Percentiles rank a stretch among this genome's conserved stretches.
Conservation (phyloP, 2,113 vertebrate genomes). For the Dolichotis patagonum region DNA sequence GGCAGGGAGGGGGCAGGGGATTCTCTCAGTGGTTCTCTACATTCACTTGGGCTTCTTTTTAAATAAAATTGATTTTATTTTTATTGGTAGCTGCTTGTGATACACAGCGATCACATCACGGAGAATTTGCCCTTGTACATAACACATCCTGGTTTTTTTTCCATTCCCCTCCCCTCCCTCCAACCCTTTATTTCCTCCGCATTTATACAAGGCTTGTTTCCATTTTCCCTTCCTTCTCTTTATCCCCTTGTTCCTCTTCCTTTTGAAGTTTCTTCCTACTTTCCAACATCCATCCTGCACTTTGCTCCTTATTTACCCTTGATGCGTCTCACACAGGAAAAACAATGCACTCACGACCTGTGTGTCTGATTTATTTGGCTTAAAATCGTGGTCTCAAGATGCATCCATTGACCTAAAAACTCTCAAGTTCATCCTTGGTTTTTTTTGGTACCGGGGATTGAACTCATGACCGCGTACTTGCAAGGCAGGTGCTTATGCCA, state of each 20-base stretch:
- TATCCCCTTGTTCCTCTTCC: background rate
- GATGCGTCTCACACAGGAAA: too few species aligned
- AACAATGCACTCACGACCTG: too few species aligned
- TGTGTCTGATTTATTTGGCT: too few species aligned
- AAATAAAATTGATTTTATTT: background rate
- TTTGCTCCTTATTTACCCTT: background rate
- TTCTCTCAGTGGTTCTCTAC: background rate
- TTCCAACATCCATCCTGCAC: background rate
- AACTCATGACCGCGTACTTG: too few species aligned
- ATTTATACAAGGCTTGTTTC: background rate
- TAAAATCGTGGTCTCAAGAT: too few species aligned
- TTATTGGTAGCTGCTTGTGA: background rate
- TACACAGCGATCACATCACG: background rate
- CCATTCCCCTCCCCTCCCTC: too few species aligned
- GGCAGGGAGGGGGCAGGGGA: background rate
- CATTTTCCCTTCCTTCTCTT: background rate
- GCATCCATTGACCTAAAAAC: too few species aligned
- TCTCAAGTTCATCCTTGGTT: too few species aligned
- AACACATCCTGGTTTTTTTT: too few species aligned
- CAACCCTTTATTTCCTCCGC: background rate
- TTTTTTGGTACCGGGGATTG: too few species aligned
- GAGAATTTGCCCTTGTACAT: background rate
- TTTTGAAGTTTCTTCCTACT: background rate
- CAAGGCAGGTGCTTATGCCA: too few species aligned
- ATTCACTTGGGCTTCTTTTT: background rate